Conservation (phyloP, 2,113 vertebrate species). For the Pluvianellus socialis region DNA sequence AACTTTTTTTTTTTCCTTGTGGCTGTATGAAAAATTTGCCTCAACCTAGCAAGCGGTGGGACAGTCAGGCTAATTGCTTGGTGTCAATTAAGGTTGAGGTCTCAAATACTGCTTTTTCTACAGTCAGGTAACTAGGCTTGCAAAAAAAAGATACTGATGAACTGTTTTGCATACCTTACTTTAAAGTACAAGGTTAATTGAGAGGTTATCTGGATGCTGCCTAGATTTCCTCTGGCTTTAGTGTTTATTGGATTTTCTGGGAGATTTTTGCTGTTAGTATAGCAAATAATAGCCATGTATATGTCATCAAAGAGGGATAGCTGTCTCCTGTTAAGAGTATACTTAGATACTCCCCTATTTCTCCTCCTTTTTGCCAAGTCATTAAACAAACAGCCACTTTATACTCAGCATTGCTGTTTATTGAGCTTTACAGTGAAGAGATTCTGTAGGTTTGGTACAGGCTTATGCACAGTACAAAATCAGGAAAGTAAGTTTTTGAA, state of each 20-base stretch:
- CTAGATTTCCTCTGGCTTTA: not conserved
- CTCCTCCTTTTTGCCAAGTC: not conserved
- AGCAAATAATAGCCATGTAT: not conserved
- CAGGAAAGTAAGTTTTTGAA: not conserved
- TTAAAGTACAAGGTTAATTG: not conserved
- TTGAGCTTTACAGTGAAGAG: not conserved
- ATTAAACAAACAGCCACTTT: not conserved
- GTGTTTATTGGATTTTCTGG: not conserved
- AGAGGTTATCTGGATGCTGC: not conserved
- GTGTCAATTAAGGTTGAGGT: not conserved
- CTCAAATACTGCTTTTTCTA: not conserved
- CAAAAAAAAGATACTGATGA: not conserved
- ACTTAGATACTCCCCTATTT: not conserved
- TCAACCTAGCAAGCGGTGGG: not conserved
- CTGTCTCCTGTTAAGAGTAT: not conserved
- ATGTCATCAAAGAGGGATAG: not conserved
- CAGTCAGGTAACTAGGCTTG: not conserved
- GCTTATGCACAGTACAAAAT: not conserved
- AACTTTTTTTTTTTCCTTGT: not conserved
- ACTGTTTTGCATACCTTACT: not conserved
- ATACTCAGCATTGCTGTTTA: not conserved
- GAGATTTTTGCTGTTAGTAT: not conserved
- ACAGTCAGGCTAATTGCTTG: not conserved
- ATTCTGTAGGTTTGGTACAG: not conserved
- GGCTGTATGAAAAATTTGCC: not conserved